These are phyloP conservation scores for Heteromurus nitidus DNA, from an alignment of 2,888 invertebrate genomes.

Conservation along the genomic window DNA sequence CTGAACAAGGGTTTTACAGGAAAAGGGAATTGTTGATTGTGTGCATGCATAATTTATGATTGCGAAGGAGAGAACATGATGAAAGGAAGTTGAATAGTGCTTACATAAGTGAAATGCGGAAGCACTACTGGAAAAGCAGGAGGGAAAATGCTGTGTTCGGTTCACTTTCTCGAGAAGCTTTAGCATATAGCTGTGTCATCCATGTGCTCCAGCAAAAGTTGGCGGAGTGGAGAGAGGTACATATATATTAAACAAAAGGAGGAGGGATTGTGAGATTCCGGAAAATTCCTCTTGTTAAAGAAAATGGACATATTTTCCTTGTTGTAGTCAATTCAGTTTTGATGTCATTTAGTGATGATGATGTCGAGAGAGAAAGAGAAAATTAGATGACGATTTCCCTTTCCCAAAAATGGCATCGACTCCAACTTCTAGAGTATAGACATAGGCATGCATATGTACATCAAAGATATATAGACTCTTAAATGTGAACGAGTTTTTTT, in stretches of 20 bases:
- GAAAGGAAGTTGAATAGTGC: conserved; percentile 37
- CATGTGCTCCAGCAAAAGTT: conserved; percentile 17
- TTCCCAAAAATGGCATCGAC: no score
- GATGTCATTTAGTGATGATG: conserved; percentile 21
- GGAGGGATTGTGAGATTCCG: conserved; percentile 7
- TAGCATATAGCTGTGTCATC: conserved; percentile 21
- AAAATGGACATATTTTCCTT: background rate
- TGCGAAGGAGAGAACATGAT: conserved; percentile 63
- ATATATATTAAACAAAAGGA: conserved; percentile 47
- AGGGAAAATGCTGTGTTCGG: conserved; percentile 10
- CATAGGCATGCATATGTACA: no score
- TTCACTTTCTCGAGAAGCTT: background rate
- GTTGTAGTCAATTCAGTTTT: conserved; percentile 21
- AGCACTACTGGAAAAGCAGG: conserved; percentile 17
- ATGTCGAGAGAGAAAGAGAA: conserved; percentile 15
- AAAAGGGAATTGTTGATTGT: conserved; percentile 59
- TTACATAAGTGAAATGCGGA: background rate
- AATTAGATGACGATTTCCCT: conserved; percentile 4
- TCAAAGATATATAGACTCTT: no score
- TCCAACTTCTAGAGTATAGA: no score
- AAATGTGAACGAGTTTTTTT: no score
- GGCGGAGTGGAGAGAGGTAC: no score
- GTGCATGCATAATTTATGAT: conserved; percentile 73
- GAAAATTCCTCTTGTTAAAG: conserved; percentile 13
- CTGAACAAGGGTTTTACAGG: conserved; percentile 53